Evolutionary conservation across 2,888 invertebrate species (phyloP), one percentile per base, ranked within the genome.

Genomic region (Anorthoa munda): DNA sequence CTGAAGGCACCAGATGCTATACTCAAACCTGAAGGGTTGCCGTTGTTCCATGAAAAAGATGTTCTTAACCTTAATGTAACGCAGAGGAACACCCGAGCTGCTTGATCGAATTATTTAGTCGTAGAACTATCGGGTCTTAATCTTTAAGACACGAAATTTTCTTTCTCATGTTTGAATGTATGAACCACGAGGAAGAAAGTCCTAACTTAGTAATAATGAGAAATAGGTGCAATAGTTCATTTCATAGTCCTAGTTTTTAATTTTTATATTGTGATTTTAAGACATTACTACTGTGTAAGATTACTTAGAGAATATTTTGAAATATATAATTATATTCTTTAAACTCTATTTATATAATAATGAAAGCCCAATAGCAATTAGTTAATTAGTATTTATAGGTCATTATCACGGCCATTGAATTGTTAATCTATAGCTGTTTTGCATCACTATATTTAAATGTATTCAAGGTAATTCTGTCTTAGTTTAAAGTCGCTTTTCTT

Each of bases 11-110:
- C 95, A 2, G 89, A 90, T 2, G 89, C 88, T 0, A 80, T 82
- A 0, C 87, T 96, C 2, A 90, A 90, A 65, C 86, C 91, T 48
- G 91, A 91, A 83, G 95, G 95, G 0, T 80, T 95, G 3, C 95
- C 95, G 0, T 83, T 95, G 1, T 93, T 91, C 85, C 90, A 95
- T 68, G 94, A 95, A 75, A 91, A 90, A 58, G 94, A 95, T 79
- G 72, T 92, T 0, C 83, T 93, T 13, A 85, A 87, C 7, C 39
- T 73, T 4, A 85, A 88, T 26, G 70, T 82, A 12, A n/a, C 53
- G 18, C 23, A 68, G 31, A 81, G 53, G 61, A 67, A 26, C 51
- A 68, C n/a, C 3, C 23, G 53, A 17, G 15, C 69, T 26, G 55
- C 60, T 46, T 65, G 23, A n/a, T 2, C 5, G 13, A 31, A 23